Percentiles rank a stretch among this genome's conserved stretches.
These are phyloP conservation scores for Limenitis camilla DNA, from an alignment of 2,888 invertebrate genomes.

Conservation along the genomic window DNA sequence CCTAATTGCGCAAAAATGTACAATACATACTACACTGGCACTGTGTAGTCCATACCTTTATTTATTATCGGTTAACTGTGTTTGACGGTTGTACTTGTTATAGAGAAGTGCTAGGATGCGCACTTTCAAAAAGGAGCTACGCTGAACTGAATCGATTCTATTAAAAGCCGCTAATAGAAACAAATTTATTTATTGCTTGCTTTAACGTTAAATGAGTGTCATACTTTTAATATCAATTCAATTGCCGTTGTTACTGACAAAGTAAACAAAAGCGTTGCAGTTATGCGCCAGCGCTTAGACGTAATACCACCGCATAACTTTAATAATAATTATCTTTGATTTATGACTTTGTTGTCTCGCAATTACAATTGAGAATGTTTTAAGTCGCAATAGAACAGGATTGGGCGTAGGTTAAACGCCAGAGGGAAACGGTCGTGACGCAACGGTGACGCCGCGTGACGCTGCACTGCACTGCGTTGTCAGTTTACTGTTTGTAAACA, in stretches of 20 bases:
- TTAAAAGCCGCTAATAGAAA: too few relatives aligned
- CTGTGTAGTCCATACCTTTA: too few relatives aligned
- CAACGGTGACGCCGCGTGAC: not conserved
- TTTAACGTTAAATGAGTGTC: too few relatives aligned
- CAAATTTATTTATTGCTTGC: too few relatives aligned
- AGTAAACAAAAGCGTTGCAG: not conserved
- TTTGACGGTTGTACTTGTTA: too few relatives aligned
- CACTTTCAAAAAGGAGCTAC: too few relatives aligned
- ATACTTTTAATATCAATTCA: too few relatives aligned
- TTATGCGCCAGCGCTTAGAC: conserved; percentile 2
- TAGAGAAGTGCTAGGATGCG: too few relatives aligned
- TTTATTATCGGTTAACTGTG: too few relatives aligned
- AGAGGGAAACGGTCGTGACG: conserved; percentile 32
- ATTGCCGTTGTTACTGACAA: not conserved
- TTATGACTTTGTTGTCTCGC: conserved; percentile 15
- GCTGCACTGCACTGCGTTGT: conserved; percentile 42
- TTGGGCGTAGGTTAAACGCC: conserved; percentile 36
- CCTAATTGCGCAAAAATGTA: too few relatives aligned
- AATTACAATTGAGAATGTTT: conserved; percentile 14
- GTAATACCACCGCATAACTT: conserved; percentile 2
- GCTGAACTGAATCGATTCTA: too few relatives aligned
- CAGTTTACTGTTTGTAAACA: conserved; percentile 68
- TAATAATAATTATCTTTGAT: conserved; percentile 9
- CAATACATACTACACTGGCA: too few relatives aligned
- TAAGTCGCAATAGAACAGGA: conserved; percentile 52